These are phyloP conservation scores for Empidonax alnorum DNA, from an alignment of 2,113 vertebrate species.

Conservation along the genomic window DNA sequence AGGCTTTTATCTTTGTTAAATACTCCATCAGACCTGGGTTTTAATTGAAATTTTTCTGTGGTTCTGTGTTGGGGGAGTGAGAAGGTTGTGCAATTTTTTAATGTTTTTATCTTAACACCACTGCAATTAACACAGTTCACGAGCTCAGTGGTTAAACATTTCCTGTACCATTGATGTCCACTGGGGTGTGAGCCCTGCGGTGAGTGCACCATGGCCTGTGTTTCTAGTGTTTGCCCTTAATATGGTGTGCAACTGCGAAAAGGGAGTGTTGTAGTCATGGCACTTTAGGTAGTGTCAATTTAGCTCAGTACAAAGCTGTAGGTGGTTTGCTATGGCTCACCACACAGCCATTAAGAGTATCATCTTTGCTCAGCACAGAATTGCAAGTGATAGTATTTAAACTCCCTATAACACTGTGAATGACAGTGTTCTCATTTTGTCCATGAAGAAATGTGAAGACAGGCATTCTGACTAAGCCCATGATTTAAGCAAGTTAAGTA, in stretches of 20 bases:
- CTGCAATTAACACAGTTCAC: neutral
- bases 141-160: neutral
- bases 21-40: neutral
- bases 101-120: neutral
- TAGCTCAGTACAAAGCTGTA: constrained; percentile 38
- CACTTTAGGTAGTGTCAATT: constrained; percentile 39
- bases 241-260: constrained; percentile 57
- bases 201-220: neutral
- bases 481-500: neutral
- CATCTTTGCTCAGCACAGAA: constrained; percentile 53
- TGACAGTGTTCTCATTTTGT: constrained; percentile 9
- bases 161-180: neutral
- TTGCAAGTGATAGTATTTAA: constrained; percentile 51
- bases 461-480: neutral
- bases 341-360: constrained; percentile 45
- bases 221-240: constrained; percentile 39
- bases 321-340: constrained; percentile 63
- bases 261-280: constrained; percentile 50
- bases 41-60: neutral
- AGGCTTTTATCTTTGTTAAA: neutral
- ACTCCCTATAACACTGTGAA: constrained; percentile 4
- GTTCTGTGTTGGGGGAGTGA: neutral
- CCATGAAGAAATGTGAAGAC: neutral
- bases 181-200: neutral
- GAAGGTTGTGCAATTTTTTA: neutral